Conservation (phyloP, 2,888 invertebrate species). For the Papilio demoleus region DNA sequence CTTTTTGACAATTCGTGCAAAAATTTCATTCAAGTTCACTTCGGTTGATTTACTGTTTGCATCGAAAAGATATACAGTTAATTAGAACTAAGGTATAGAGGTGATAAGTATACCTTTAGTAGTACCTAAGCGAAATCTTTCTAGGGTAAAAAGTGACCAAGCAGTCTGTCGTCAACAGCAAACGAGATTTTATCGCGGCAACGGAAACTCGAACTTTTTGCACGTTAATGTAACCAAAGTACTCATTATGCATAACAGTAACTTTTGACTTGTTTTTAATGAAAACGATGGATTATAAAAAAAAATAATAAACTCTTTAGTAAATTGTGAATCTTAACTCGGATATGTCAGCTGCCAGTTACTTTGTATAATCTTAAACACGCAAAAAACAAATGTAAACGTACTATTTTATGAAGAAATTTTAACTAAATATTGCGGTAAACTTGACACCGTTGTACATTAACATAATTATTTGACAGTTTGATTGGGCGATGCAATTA, state of each 20-base stretch:
- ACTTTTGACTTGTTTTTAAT: neutral
- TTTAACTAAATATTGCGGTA: conserved; percentile 34
- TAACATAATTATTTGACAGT: conserved; percentile 69
- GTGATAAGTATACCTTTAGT: too few species aligned
- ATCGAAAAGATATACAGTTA: neutral
- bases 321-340: conserved; percentile 3
- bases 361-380: neutral
- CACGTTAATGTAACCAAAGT: too few species aligned
- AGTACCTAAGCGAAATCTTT: too few species aligned
- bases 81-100: too few species aligned
- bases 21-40: neutral
- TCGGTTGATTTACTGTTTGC: neutral
- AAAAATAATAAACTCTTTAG: neutral
- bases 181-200: too few species aligned
- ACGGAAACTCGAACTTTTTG: too few species aligned
- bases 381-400: conserved; percentile 4
- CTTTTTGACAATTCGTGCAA: conserved; percentile 21
- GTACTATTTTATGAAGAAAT: conserved; percentile 40
- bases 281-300: neutral
- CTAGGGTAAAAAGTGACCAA: too few species aligned
- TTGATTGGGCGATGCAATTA: conserved; percentile 67
- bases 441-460: conserved; percentile 45
- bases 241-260: too few species aligned
- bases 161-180: too few species aligned
- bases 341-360: neutral